These are phyloP conservation scores for Austrofundulus limnaeus DNA, from an alignment of 2,113 vertebrate species.

Conservation along the genomic window DNA sequence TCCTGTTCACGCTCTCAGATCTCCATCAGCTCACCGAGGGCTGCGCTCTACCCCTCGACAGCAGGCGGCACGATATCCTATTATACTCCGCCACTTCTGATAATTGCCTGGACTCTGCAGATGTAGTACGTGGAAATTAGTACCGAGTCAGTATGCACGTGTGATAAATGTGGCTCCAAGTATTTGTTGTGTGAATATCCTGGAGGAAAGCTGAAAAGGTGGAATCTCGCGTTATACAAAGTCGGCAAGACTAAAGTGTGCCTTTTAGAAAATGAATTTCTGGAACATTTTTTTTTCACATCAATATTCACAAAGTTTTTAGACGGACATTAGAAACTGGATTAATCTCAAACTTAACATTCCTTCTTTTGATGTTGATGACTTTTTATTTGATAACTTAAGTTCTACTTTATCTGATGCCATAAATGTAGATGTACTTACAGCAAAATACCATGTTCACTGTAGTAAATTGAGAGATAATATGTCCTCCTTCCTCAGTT, in stretches of 20 bases:
- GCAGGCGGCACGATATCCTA: constrained; percentile 32
- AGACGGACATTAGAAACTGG: too few relatives aligned
- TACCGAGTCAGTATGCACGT: neutral
- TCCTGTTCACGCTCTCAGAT: constrained; percentile 35
- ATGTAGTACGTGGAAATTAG: constrained; percentile 6
- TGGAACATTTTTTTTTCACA: too few relatives aligned
- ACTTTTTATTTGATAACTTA: too few relatives aligned
- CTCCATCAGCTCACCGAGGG: constrained; percentile 38
- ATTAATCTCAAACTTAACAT: too few relatives aligned
- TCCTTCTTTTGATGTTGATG: too few relatives aligned
- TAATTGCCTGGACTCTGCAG: constrained; percentile 39
- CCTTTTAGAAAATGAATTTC: too few relatives aligned
- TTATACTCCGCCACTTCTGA: constrained; percentile 48
- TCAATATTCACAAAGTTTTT: too few relatives aligned
- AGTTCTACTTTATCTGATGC: too few relatives aligned
- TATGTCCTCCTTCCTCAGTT: too few relatives aligned
- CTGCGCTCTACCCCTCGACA: constrained; percentile 28
- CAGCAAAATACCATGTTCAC: too few relatives aligned
- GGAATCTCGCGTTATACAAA: neutral
- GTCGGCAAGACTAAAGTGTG: neutral
- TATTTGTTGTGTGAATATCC: constrained; percentile 13
- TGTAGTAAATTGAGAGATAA: too few relatives aligned
- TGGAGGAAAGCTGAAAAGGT: neutral
- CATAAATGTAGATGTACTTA: too few relatives aligned
- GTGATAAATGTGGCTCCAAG: neutral